Evolutionary conservation across 2,113 vertebrate genomes (phyloP).

Genomic region (Dasyornis broadbenti): DNA sequence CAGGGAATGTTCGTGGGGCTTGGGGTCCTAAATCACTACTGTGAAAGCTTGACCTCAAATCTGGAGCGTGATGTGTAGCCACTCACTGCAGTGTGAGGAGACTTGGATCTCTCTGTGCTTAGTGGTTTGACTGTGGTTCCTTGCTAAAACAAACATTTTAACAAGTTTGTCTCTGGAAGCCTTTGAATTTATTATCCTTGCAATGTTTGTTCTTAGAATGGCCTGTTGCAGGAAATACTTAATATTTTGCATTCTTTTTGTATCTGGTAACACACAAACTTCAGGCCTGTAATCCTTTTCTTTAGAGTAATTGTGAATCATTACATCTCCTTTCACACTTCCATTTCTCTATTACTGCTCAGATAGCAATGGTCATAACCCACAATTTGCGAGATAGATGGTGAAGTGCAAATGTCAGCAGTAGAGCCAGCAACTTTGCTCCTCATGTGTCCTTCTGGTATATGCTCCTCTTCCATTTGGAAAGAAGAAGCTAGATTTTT

Average conservation of each 20-base stretch:
- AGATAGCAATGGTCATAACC: neutral
- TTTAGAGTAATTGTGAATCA: neutral
- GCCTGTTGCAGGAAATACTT: neutral
- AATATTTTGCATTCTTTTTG: neutral
- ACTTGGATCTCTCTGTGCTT: neutral
- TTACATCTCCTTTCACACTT: neutral
- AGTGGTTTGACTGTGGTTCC: neutral
- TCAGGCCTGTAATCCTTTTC: neutral
- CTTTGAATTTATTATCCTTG: neutral
- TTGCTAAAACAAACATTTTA: constrained; percentile 5
- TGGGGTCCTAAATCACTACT: neutral
- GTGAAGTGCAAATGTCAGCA: neutral
- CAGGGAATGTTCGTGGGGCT: neutral
- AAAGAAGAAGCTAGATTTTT: neutral
- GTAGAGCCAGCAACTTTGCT: neutral
- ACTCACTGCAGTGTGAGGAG: neutral
- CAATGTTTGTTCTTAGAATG: neutral
- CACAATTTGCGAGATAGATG: neutral
- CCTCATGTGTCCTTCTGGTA: neutral
- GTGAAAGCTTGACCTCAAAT: neutral
- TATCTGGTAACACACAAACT: neutral
- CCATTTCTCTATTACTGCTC: neutral
- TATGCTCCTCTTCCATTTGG: neutral
- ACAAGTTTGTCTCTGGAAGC: neutral
- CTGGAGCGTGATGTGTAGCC: neutral